Evolutionary conservation across 2,888 invertebrate genomes (phyloP).

Genomic region (Thereva unica): DNA sequence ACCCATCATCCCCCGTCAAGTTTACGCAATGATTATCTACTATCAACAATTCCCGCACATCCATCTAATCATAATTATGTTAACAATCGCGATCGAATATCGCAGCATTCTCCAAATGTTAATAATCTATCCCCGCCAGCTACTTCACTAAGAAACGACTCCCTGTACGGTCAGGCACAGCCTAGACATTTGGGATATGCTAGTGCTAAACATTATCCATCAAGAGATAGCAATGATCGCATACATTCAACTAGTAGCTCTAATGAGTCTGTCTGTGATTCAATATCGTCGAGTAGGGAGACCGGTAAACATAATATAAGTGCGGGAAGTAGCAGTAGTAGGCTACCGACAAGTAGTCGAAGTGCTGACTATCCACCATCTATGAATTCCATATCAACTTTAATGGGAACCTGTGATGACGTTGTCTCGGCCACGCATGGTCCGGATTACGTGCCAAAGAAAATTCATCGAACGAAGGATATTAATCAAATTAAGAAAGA

Average conservation of each 20-base stretch:
- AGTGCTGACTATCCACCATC: conserved; percentile 29
- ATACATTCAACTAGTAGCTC: conserved; percentile 73
- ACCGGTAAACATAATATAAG: conserved; percentile 22
- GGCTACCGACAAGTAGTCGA: conserved; percentile 34
- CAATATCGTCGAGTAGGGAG: conserved; percentile 65
- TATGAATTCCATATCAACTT: conserved; percentile 32
- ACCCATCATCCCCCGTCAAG: conserved; percentile 51
- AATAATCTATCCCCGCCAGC: conserved; percentile 53
- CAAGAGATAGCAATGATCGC: conserved; percentile 51
- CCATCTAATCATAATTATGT: conserved; percentile 37
- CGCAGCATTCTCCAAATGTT: conserved; percentile 50
- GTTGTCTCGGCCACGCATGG: conserved; percentile 43
- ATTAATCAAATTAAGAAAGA: conserved; percentile 56
- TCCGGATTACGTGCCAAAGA: conserved; percentile 59
- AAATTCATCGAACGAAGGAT: conserved; percentile 63
- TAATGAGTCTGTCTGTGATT: conserved; percentile 80
- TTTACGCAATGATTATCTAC: conserved; percentile 26
- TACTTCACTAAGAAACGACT: conserved; percentile 51
- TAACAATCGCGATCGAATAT: conserved; percentile 44
- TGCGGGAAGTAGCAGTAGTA: conserved; percentile 37
- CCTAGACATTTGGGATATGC: conserved; percentile 52
- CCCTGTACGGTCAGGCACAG: conserved; percentile 42
- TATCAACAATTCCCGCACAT: conserved; percentile 20
- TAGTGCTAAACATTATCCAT: conserved; percentile 48
- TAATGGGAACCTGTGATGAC: conserved; percentile 38